Conservation (phyloP, 2,888 invertebrate species). For the Cyclophora albipunctata region DNA sequence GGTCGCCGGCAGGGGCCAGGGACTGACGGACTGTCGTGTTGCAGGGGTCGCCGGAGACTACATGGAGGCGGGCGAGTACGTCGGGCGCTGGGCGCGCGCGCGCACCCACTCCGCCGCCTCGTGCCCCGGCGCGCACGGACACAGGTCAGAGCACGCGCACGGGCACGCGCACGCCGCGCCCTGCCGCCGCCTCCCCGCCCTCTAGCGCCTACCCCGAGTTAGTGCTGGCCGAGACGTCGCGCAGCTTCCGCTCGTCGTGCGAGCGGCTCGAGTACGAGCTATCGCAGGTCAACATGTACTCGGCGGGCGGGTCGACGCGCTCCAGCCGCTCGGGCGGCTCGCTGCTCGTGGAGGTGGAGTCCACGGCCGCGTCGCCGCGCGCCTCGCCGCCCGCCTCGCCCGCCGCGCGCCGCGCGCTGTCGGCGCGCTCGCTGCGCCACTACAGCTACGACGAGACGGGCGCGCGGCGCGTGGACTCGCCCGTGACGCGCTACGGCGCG, state of each 20-base stretch:
- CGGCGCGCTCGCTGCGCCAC: conserved; percentile 87
- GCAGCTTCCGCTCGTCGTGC: conserved; percentile 59
- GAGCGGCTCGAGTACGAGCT: conserved; percentile 76
- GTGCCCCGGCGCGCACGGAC: conserved; percentile 46
- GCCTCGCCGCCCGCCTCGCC: conserved; percentile 27
- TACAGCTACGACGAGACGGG: conserved; percentile 83
- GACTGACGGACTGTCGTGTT: neutral
- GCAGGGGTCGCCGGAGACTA: conserved; percentile 72
- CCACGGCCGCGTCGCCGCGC: conserved; percentile 12
- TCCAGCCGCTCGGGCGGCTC: conserved; percentile 47
- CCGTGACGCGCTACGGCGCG: conserved; percentile 58
- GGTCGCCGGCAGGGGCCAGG: neutral
- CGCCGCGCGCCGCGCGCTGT: conserved; percentile 78
- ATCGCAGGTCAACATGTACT: conserved; percentile 74
- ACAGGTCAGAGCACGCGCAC: conserved; percentile 33
- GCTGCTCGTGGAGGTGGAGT: conserved; percentile 46
- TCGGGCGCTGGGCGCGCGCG: conserved; percentile 59
- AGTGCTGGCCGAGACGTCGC: conserved; percentile 59
- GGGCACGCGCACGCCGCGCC: conserved; percentile 25
- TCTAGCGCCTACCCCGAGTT: conserved; percentile 71
- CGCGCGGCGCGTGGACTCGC: conserved; percentile 59
- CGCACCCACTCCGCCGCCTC: conserved; percentile 71
- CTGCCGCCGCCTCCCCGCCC: conserved; percentile 46
- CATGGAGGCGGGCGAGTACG: conserved; percentile 65
- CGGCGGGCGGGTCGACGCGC: conserved; percentile 58